These are phyloP conservation scores for Oscheius myriophilus DNA, from an alignment of 2,888 invertebrate species.

Conservation along the genomic window DNA sequence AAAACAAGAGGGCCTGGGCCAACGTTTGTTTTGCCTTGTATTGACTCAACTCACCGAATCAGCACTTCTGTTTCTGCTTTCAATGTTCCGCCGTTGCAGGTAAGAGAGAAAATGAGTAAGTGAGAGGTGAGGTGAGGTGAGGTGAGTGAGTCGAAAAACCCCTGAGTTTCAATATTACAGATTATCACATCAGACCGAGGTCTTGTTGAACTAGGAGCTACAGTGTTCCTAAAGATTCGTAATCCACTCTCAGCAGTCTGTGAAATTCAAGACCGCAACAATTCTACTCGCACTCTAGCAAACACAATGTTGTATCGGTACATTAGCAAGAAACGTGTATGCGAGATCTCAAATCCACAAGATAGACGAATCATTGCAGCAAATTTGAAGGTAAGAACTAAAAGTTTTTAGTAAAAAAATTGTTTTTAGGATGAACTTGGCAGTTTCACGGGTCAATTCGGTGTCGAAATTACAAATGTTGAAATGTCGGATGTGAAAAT, in stretches of 20 bases:
- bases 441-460: constrained; percentile 70
- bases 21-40: constrained; percentile 72
- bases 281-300: constrained; percentile 71
- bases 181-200: constrained; percentile 72
- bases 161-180: constrained; percentile 28
- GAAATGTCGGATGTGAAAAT: constrained; percentile 70
- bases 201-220: constrained; percentile 73
- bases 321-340: constrained; percentile 69
- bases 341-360: constrained; percentile 60
- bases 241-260: constrained; percentile 72
- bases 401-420: background rate
- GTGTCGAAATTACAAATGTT: constrained; percentile 71
- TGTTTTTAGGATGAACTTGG: constrained; percentile 71
- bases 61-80: constrained; percentile 73
- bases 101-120: constrained; percentile 35
- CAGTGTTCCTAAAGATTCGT: constrained; percentile 72
- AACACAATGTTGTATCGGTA: constrained; percentile 71
- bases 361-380: constrained; percentile 49
- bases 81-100: constrained; percentile 74
- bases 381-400: constrained; percentile 48
- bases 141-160: too few species aligned
- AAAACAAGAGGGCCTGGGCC: constrained; percentile 70
- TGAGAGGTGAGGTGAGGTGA: background rate
- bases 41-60: constrained; percentile 69
- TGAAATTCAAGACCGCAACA: constrained; percentile 71